Evolutionary conservation across 1,140 invertebrate species (phyloP).

Genomic region (Lordiphosa clarofinis): DNA sequence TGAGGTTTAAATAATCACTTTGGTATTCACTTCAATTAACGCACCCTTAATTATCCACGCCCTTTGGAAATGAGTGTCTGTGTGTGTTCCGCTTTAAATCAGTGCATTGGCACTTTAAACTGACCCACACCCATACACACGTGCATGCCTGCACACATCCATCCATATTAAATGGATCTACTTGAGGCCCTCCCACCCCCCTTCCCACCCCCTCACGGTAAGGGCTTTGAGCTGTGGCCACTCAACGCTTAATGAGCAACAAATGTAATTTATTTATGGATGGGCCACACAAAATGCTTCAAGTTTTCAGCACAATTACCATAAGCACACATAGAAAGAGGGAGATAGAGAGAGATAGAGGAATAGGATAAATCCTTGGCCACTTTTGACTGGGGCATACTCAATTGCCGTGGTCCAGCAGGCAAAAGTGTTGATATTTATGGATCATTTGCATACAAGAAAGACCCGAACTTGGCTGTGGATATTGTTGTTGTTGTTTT

Average conservation of each 20-base stretch:
- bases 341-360: conserved; percentile 6
- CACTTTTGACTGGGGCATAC: conserved; percentile 59
- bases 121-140: conserved; percentile 15
- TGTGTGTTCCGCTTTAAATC: conserved; percentile 27
- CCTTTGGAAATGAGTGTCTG: conserved; percentile 32
- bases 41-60: conserved; percentile 45
- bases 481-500: conserved; percentile 44
- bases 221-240: conserved; percentile 57
- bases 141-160: conserved; percentile 2
- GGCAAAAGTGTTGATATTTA: conserved; percentile 74
- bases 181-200: conserved; percentile 13
- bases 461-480: conserved; percentile 18
- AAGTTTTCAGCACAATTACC: conserved; percentile 77
- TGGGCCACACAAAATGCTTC: conserved; percentile 65
- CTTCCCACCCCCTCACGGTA: conserved; percentile 1
- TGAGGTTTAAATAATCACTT: conserved; percentile 44
- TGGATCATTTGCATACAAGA: conserved; percentile 73
- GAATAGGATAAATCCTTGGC: conserved; percentile 58
- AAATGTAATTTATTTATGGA: conserved; percentile 75
- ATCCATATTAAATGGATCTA: conserved; percentile 16
- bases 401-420: conserved; percentile 46
- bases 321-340: conserved; percentile 58
- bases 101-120: conserved; percentile 59
- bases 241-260: conserved; percentile 75
- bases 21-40: conserved; percentile 43